phyloP scores from a whole-genome alignment of 2,888 invertebrate genomes.

The Acleris literana region DNA sequence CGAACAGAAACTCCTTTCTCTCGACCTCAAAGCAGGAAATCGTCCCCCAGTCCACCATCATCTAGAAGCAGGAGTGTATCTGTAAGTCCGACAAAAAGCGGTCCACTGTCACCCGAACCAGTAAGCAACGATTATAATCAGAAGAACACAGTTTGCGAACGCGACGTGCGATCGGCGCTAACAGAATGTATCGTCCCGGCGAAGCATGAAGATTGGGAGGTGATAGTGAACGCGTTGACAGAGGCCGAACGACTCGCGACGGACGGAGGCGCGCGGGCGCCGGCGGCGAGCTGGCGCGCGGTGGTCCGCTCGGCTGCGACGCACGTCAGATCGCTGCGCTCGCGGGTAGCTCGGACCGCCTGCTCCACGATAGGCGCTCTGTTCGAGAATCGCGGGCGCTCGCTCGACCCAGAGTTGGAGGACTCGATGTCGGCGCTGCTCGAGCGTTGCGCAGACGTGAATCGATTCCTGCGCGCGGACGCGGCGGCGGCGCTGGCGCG shows the following conservation, averaged over 20 bases:
- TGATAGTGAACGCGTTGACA: constrained; percentile 88
- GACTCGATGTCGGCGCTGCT: constrained; percentile 91
- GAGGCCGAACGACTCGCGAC: constrained; percentile 87
- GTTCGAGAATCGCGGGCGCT: constrained; percentile 85
- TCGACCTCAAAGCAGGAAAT: constrained; percentile 49
- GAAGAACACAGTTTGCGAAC: constrained; percentile 46
- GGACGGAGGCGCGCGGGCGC: constrained; percentile 87
- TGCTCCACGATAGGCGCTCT: constrained; percentile 92
- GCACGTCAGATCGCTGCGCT: constrained; percentile 94
- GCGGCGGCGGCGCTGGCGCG: constrained; percentile 91
- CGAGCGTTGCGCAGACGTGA: constrained; percentile 96
- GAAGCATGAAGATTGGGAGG: constrained; percentile 92
- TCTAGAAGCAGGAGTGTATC: constrained; percentile 51
- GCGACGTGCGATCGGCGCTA: constrained; percentile 71
- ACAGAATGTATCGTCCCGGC: constrained; percentile 75
- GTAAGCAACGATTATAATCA: constrained; percentile 49
- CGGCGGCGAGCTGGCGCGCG: constrained; percentile 86
- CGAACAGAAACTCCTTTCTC: constrained; percentile 34
- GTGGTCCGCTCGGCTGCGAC: constrained; percentile 88
- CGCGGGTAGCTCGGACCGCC: constrained; percentile 95
- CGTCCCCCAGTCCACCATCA: constrained; percentile 46
- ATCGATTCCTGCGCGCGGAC: constrained; percentile 95
- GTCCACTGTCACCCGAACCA: constrained; percentile 56
- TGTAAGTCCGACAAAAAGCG: constrained; percentile 53
- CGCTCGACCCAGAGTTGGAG: constrained; percentile 90